Percentiles rank a stretch among this genome's conserved stretches.
Evolutionary conservation across 2,797 vertebrate species (phyloP).

Genomic region (Setipinna tenuifilis): DNA sequence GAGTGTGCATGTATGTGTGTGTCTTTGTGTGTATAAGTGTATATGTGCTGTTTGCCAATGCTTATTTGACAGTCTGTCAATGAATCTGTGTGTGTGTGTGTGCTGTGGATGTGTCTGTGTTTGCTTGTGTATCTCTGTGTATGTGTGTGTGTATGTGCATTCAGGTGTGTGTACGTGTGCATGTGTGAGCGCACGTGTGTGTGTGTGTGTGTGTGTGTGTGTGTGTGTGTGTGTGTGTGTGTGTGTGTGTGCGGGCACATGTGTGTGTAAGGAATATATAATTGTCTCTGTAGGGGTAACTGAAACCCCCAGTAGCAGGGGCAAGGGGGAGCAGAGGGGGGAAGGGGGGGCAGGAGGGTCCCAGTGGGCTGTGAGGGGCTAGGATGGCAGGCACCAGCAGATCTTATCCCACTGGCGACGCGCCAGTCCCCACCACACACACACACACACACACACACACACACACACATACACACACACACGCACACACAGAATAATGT

Average conservation of each 20-base stretch:
- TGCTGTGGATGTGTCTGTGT: neutral
- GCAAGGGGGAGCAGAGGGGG: neutral
- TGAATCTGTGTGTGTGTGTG: neutral
- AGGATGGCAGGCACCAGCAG: conserved; percentile 6
- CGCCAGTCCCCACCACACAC: neutral
- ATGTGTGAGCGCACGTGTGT: too few species aligned
- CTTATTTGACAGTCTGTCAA: neutral
- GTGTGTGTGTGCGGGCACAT: neutral
- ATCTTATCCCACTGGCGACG: neutral
- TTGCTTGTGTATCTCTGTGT: neutral
- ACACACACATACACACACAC: neutral
- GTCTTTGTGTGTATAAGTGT: too few species aligned
- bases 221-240: conserved; percentile 20
- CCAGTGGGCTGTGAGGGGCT: neutral
- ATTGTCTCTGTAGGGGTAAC: neutral
- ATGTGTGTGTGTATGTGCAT: neutral
- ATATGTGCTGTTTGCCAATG: neutral
- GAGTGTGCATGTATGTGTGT: neutral
- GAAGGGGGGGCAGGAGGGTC: neutral
- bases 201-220: too few species aligned
- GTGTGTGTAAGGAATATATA: neutral
- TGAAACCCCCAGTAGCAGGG: neutral
- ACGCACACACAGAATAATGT: neutral
- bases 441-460: neutral
- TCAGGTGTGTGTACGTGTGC: too few species aligned